Conservation (phyloP, 2,113 vertebrate species). For the Phasianus colchicus region DNA sequence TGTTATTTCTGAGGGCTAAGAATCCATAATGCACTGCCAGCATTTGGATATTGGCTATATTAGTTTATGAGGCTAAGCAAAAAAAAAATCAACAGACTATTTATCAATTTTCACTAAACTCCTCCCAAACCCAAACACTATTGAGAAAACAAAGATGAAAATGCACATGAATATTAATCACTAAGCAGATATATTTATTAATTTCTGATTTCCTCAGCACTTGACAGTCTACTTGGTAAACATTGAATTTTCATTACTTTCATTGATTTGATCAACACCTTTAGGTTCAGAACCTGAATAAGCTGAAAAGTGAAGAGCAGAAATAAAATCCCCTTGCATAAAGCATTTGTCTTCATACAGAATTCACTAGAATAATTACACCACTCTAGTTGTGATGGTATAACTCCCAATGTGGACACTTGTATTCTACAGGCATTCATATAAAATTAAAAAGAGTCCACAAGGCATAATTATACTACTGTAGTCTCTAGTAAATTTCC, state of each 20-base stretch:
- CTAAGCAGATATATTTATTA: slow-evolving; percentile 55
- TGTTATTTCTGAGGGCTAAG: slow-evolving; percentile 20
- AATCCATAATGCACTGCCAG: slow-evolving; percentile 11
- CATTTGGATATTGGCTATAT: slow-evolving; percentile 32
- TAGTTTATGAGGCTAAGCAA: slow-evolving; percentile 38
- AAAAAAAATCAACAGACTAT: background rate
- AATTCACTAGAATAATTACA: background rate
- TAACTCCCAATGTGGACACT: slow-evolving; percentile 28
- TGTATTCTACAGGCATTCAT: slow-evolving; percentile 51
- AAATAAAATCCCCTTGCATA: slow-evolving; percentile 35
- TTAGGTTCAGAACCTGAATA: slow-evolving; percentile 22
- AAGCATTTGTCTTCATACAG: slow-evolving; percentile 29
- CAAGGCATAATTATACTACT: slow-evolving; percentile 51
- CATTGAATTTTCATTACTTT: slow-evolving; percentile 60
- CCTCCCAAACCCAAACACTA: slow-evolving; percentile 10
- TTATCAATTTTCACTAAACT: slow-evolving; percentile 54
- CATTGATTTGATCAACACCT: slow-evolving; percentile 54
- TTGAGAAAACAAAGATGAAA: background rate
- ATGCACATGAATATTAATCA: background rate
- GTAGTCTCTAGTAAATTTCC: slow-evolving; percentile 44
- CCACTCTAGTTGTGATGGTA: slow-evolving; percentile 27
- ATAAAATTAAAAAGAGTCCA: slow-evolving; percentile 61
- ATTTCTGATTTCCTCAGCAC: slow-evolving; percentile 26
- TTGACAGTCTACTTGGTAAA: slow-evolving; percentile 25
- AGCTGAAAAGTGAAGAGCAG: background rate